Evolutionary conservation across 2,113 vertebrate genomes (phyloP).

Genomic region (Chroicocephalus ridibundus): DNA sequence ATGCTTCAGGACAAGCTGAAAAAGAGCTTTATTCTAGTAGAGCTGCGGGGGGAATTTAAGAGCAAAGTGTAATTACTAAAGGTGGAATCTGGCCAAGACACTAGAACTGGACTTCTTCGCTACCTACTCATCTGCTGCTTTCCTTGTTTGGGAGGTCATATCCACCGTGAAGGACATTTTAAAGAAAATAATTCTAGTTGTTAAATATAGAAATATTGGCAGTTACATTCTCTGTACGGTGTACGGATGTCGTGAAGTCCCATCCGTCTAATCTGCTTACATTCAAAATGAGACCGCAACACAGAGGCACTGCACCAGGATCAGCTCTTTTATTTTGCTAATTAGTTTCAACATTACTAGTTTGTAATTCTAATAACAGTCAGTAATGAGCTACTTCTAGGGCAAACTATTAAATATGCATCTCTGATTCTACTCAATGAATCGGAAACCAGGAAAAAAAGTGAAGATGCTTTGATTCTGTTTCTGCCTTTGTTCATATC

Average conservation of each 20-base stretch:
- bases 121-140: background rate
- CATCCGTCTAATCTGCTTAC: background rate
- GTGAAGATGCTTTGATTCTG: background rate
- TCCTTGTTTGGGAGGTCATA: background rate
- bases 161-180: background rate
- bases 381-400: background rate
- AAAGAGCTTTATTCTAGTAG: background rate
- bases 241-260: background rate
- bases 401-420: background rate
- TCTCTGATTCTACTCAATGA: background rate
- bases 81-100: background rate
- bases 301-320: background rate
- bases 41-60: background rate
- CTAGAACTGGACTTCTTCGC: background rate
- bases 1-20: background rate
- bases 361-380: background rate
- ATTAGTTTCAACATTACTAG: background rate
- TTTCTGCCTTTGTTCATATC: background rate
- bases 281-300: background rate
- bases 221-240: background rate
- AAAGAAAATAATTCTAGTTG: background rate
- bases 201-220: background rate
- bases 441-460: no score
- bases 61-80: constrained; percentile 5
- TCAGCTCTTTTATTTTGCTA: background rate